A percentile compares a stretch with the other conserved stretches of the same genome.
Conservation (phyloP, 2,797 vertebrate genomes). For the Heteromormyrus szaboi region DNA sequence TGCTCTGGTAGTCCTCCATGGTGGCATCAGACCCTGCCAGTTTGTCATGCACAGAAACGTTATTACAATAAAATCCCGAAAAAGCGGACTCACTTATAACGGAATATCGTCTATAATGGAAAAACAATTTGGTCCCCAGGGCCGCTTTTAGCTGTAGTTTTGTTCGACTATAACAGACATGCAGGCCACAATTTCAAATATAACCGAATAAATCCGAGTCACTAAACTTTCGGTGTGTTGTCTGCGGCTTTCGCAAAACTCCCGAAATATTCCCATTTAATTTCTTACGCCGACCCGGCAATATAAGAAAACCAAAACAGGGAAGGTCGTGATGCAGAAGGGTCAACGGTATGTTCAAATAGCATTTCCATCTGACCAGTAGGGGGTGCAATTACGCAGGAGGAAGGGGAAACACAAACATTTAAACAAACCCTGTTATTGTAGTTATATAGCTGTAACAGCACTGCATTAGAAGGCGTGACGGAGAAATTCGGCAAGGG, state of each 20-base stretch:
- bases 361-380: background rate
- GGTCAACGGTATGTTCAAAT: background rate
- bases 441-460: background rate
- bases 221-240: background rate
- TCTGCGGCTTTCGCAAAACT: background rate
- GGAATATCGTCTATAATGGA: no score
- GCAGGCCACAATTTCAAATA: background rate
- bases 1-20: slow-evolving; percentile 92
- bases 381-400: background rate
- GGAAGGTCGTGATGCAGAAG: background rate
- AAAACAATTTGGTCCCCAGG: no score
- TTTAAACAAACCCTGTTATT: background rate
- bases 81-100: no score
- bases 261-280: background rate
- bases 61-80: background rate
- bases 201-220: background rate
- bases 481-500: background rate
- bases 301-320: background rate
- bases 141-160: no score
- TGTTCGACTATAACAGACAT: no score
- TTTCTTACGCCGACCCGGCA: background rate
- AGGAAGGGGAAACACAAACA: background rate
- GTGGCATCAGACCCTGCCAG: slow-evolving; percentile 75
- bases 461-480: background rate
- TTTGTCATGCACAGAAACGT: background rate